These are phyloP conservation scores for Platichthys stellatus DNA, from an alignment of 2,113 vertebrate genomes.

Conservation along the genomic window DNA sequence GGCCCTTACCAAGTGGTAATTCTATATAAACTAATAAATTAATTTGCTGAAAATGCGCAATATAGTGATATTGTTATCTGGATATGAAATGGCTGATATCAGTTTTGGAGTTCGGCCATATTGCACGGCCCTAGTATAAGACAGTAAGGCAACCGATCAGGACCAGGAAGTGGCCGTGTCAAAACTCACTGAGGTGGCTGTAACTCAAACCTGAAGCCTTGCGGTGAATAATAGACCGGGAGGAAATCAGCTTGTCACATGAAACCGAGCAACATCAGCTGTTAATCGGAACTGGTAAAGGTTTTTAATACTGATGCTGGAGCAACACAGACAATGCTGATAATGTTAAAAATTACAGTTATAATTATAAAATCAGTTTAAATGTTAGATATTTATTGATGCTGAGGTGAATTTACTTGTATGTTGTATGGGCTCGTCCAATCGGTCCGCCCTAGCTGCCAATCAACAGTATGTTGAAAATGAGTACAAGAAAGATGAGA, in stretches of 20 bases:
- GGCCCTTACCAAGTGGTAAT: too few relatives aligned
- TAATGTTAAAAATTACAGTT: too few relatives aligned
- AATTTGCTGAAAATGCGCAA: too few relatives aligned
- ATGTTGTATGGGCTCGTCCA: not conserved
- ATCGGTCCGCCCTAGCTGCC: not conserved
- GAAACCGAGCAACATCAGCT: not conserved
- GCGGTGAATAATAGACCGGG: not conserved
- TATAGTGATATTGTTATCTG: too few relatives aligned
- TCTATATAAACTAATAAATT: too few relatives aligned
- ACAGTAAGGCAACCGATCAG: not conserved
- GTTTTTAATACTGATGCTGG: not conserved
- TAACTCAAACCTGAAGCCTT: conserved; percentile 12
- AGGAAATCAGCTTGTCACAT: not conserved
- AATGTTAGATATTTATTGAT: not conserved
- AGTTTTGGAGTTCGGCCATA: too few relatives aligned
- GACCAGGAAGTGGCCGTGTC: conserved; percentile 16
- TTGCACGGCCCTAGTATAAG: not conserved
- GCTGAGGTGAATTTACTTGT: not conserved
- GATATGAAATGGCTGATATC: too few relatives aligned
- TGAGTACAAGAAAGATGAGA: not conserved
- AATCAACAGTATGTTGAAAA: not conserved
- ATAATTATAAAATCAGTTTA: not conserved
- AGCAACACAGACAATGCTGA: not conserved
- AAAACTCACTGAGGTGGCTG: conserved; percentile 16
- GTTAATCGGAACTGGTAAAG: not conserved